These are phyloP conservation scores for Leptinotarsa lineolata DNA, from an alignment of 1,140 invertebrate genomes.

Conservation along the genomic window DNA sequence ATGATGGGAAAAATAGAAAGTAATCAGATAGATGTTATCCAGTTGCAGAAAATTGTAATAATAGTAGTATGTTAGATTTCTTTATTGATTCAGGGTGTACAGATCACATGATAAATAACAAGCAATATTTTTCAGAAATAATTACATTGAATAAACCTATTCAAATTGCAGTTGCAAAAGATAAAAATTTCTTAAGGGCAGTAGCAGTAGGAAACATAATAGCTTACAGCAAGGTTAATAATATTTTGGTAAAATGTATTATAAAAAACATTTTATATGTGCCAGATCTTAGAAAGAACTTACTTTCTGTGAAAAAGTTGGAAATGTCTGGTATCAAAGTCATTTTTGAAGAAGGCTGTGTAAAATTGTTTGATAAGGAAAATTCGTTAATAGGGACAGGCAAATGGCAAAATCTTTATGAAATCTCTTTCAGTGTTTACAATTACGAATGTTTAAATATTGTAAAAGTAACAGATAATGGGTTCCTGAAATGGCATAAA, in stretches of 20 bases:
- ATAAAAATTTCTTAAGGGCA: neutral
- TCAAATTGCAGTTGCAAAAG: neutral
- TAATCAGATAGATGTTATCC: too few relatives aligned
- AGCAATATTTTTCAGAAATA: neutral
- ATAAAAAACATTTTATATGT: neutral
- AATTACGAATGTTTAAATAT: too few relatives aligned
- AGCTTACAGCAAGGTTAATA: neutral
- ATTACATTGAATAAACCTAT: neutral
- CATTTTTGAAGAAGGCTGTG: neutral
- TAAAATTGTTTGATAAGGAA: too few relatives aligned
- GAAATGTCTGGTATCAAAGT: neutral
- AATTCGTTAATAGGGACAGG: too few relatives aligned
- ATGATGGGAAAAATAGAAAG: too few relatives aligned
- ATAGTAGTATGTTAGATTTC: too few relatives aligned
- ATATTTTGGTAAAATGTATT: neutral
- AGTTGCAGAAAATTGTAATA: too few relatives aligned
- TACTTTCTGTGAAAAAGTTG: neutral
- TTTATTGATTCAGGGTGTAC: neutral
- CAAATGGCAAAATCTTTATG: too few relatives aligned
- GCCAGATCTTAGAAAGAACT: neutral
- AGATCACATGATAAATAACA: conserved; percentile 1
- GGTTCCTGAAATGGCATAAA: too few relatives aligned
- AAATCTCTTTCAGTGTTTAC: too few relatives aligned
- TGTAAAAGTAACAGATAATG: too few relatives aligned
- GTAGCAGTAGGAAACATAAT: neutral